These are phyloP conservation scores for Graptemys geographica DNA, from an alignment of 2,797 vertebrate genomes.

Conservation along the genomic window DNA sequence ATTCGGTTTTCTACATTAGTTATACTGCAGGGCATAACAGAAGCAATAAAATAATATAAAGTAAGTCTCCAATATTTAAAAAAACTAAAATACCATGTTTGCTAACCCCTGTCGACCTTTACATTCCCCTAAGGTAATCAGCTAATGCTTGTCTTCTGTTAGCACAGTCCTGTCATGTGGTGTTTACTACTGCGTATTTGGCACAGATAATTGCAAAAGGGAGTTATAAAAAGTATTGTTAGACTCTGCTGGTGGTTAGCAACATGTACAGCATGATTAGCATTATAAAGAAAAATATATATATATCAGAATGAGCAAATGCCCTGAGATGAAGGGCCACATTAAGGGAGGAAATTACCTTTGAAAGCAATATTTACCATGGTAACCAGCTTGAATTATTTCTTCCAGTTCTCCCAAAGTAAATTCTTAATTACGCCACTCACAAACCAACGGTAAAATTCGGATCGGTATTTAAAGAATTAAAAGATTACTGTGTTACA, in stretches of 20 bases:
- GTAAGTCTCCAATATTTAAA: background rate
- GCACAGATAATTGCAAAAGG: conserved; percentile 9
- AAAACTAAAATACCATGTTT: background rate
- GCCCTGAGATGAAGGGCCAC: background rate
- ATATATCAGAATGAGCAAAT: rapidly evolving
- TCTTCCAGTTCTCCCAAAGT: background rate
- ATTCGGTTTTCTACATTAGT: background rate
- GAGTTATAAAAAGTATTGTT: conserved; percentile 26
- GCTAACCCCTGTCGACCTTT: background rate
- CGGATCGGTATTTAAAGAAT: background rate
- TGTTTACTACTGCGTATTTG: background rate
- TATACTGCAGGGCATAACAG: background rate
- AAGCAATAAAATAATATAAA: background rate
- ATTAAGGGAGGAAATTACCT: background rate
- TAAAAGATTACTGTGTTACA: background rate
- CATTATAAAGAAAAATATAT: background rate
- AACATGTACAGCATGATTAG: background rate
- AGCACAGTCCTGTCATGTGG: background rate
- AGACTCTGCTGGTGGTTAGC: background rate
- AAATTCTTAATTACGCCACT: background rate
- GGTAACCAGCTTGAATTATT: background rate
- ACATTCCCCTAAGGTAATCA: background rate
- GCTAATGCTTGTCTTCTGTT: background rate
- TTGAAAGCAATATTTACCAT: background rate
- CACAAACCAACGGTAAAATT: background rate